A percentile compares a stretch with the other conserved stretches of the same genome.
These are phyloP conservation scores for Raphicerus campestris DNA, from an alignment of 2,113 vertebrate species.

Conservation along the genomic window DNA sequence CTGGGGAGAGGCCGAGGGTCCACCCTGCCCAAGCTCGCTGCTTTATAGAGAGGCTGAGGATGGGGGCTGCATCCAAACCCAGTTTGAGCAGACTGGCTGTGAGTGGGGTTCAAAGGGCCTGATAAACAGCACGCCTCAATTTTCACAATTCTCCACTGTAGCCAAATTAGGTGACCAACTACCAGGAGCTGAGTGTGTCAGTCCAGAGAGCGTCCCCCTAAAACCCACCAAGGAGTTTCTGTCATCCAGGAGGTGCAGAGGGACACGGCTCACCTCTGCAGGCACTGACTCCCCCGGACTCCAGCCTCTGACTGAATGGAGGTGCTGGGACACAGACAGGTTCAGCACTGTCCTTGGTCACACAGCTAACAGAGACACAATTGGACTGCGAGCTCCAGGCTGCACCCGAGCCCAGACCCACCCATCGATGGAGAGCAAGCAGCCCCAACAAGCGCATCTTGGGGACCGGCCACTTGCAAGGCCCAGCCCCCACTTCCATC, in stretches of 20 bases:
- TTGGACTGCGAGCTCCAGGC: neutral
- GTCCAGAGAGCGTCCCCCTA: fast-evolving
- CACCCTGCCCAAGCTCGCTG: neutral
- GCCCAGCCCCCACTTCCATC: neutral
- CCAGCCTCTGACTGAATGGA: neutral
- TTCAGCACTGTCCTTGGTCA: neutral
- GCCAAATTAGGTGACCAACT: neutral
- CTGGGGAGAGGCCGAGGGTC: neutral
- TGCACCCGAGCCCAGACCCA: neutral
- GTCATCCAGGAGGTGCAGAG: neutral
- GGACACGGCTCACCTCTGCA: neutral
- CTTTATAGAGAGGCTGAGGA: neutral
- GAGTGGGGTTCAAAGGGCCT: neutral
- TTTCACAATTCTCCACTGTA: neutral
- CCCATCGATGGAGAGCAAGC: neutral
- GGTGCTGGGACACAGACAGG: neutral
- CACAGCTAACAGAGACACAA: no score
- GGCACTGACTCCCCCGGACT: neutral
- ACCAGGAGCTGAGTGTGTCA: neutral
- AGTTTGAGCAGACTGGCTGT: neutral
- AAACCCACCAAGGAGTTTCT: neutral
- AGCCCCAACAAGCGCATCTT: neutral
- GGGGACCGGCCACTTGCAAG: fast-evolving
- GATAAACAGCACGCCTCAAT: fast-evolving
- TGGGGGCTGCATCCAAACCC: neutral